Evolutionary conservation across 92 coral and sea anemone genomes (phyloP).

Genomic region (Siderastrea siderea): DNA sequence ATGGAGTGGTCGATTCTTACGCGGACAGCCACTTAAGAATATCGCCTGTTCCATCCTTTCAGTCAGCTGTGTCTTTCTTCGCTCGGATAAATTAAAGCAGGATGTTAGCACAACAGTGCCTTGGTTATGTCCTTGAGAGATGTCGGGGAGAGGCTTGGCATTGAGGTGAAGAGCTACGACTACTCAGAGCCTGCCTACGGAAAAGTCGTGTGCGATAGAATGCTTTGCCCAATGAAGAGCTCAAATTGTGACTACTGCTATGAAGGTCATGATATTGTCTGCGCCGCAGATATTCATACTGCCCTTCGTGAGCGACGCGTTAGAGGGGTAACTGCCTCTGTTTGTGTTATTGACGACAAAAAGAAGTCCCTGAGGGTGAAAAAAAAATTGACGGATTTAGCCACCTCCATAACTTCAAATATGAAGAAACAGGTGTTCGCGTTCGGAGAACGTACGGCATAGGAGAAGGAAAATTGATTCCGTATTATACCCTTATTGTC

Average conservation of each 20-base stretch:
- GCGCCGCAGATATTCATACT: slow-evolving; percentile 58
- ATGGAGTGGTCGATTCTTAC: no score
- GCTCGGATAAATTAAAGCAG: slow-evolving; percentile 23
- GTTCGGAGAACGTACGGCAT: slow-evolving; percentile 1
- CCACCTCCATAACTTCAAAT: not conserved
- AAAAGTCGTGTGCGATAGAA: slow-evolving; percentile 15
- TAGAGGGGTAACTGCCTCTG: not conserved
- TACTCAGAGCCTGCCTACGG: not conserved
- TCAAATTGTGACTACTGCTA: slow-evolving; percentile 41
- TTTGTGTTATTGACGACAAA: not conserved
- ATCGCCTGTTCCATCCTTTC: not conserved
- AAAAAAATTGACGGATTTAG: not conserved
- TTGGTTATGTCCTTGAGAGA: slow-evolving; percentile 1
- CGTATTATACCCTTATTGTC: not conserved
- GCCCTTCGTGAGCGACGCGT: slow-evolving; percentile 37
- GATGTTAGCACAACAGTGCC: slow-evolving; percentile 32
- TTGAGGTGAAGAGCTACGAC: not conserved
- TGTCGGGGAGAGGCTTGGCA: not conserved
- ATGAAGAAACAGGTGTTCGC: not conserved
- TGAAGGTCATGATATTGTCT: slow-evolving; percentile 57
- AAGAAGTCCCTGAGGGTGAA: not conserved
- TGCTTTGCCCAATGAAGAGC: slow-evolving; percentile 57
- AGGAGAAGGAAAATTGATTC: slow-evolving; percentile 3
- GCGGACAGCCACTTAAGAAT: not conserved
- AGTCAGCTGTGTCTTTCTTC: slow-evolving; percentile 13